phyloP scores from a whole-genome alignment of 2,888 invertebrate genomes.

The Nasonovia ribisnigri region DNA sequence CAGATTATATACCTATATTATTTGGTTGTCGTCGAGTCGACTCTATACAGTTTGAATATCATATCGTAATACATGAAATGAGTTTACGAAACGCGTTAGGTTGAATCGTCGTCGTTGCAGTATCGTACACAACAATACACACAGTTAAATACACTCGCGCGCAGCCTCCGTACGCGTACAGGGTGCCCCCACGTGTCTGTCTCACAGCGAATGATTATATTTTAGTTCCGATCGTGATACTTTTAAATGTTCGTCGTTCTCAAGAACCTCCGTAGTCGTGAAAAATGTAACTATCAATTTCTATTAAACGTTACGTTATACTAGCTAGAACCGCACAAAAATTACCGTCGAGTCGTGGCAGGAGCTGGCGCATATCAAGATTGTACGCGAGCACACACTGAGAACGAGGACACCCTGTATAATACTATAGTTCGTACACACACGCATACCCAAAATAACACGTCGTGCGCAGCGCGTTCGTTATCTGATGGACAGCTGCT shows the following conservation, averaged over 20 bases:
- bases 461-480: neutral
- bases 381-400: neutral
- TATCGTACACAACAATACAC: neutral
- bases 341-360: no score
- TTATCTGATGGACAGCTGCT: conserved; percentile 22
- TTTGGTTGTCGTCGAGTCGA: neutral
- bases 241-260: neutral
- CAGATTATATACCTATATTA: neutral
- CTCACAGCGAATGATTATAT: neutral
- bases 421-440: neutral
- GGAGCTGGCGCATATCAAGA: neutral
- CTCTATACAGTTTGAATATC: neutral
- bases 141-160: neutral
- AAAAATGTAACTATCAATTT: neutral
- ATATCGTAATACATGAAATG: neutral
- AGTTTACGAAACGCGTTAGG: neutral
- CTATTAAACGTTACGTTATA: neutral
- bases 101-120: neutral
- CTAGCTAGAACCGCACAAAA: neutral
- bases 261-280: neutral
- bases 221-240: neutral
- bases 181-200: neutral
- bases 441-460: neutral
- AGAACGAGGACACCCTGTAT: neutral
- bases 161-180: neutral